Conservation (phyloP, 2,797 vertebrate genomes). For the Taeniopygia guttata region DNA sequence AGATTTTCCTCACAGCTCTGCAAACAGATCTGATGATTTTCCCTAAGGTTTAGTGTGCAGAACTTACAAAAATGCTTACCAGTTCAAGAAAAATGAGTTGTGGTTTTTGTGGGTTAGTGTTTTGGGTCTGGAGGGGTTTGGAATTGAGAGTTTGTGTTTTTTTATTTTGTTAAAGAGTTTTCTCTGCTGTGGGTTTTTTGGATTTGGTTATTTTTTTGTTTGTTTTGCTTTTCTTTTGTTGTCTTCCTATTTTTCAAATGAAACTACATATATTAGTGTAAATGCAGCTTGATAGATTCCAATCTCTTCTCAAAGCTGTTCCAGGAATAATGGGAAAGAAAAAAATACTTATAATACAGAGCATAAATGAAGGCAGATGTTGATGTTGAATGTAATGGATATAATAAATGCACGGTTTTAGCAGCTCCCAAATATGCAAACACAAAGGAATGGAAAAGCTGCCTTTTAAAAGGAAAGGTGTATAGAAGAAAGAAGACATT, state of each 20-base stretch:
- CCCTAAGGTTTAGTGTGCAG: background rate
- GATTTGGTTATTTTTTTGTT: background rate
- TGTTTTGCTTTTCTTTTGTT: background rate
- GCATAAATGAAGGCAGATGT: background rate
- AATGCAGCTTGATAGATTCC: background rate
- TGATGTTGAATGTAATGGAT: background rate
- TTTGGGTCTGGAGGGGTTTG: background rate
- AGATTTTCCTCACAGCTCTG: background rate
- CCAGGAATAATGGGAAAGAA: background rate
- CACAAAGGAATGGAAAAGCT: background rate
- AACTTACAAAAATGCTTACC: background rate
- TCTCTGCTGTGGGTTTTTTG: background rate
- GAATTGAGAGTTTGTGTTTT: too few species aligned
- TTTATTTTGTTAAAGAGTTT: background rate
- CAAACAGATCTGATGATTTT: background rate
- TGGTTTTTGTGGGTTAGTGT: background rate
- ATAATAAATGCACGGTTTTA: background rate
- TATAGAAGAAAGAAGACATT: background rate
- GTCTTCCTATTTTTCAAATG: background rate
- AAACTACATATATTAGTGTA: background rate
- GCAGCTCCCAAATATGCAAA: background rate
- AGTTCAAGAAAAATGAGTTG: background rate
- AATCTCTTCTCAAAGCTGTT: background rate
- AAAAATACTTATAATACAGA: background rate
- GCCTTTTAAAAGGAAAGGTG: background rate